phyloP scores from a whole-genome alignment of 2,113 vertebrate genomes.

The Geococcyx californianus region DNA sequence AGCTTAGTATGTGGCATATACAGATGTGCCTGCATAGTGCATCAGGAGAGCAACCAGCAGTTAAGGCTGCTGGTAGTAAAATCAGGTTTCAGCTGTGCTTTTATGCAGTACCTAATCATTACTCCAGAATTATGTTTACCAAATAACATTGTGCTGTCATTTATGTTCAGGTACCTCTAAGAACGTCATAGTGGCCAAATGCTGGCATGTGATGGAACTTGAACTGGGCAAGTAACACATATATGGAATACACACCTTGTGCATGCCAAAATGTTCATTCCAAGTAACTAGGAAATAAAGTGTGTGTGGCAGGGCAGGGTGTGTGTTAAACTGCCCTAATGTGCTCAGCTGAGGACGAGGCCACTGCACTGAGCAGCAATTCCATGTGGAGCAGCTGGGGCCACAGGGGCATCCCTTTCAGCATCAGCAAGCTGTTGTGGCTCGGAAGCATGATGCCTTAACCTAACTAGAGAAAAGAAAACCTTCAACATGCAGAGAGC shows the following conservation, averaged over 20 bases:
- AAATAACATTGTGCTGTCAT: not conserved
- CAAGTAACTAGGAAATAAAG: not conserved
- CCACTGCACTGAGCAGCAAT: not conserved
- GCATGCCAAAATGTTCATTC: not conserved
- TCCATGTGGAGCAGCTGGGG: not conserved
- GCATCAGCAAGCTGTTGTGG: not conserved
- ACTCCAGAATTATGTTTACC: not conserved
- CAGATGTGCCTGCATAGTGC: not conserved
- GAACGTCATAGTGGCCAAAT: not conserved
- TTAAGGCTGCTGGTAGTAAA: not conserved
- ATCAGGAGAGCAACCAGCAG: not conserved
- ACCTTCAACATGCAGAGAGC: not conserved
- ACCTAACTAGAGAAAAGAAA: not conserved
- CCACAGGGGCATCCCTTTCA: not conserved
- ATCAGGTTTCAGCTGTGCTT: not conserved
- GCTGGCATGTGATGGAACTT: not conserved
- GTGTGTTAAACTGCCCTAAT: not conserved
- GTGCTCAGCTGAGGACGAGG: not conserved
- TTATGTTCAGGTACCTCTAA: not conserved
- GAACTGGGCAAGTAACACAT: not conserved
- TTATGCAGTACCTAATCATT: not conserved
- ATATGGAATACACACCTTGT: not conserved
- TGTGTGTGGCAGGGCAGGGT: rapidly evolving
- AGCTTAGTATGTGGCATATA: not conserved
- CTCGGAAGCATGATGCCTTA: not conserved